Conservation (phyloP, 2,797 vertebrate genomes). For the Eulemur mongoz region DNA sequence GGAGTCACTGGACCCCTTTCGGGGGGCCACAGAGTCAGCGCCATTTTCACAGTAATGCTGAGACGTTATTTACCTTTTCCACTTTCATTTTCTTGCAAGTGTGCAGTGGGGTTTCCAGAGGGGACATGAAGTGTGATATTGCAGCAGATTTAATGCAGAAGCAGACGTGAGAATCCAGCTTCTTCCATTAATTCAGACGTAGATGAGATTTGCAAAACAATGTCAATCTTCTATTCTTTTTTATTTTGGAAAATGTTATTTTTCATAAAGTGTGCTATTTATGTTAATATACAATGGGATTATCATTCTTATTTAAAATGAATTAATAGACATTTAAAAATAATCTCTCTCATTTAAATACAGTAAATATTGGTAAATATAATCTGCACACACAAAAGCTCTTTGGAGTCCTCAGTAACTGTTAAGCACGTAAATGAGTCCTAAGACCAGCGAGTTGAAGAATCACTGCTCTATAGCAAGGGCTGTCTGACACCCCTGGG, state of each 20-base stretch:
- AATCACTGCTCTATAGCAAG: neutral
- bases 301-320: neutral
- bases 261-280: neutral
- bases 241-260: neutral
- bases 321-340: neutral
- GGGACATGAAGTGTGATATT: no score
- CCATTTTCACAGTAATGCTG: neutral
- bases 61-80: neutral
- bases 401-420: neutral
- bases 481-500: no score
- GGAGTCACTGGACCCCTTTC: no score
- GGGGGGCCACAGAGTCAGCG: neutral
- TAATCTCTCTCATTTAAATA: neutral
- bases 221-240: neutral
- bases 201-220: neutral
- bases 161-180: neutral
- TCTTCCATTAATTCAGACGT: neutral
- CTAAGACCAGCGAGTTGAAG: neutral
- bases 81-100: neutral
- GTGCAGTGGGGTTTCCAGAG: neutral
- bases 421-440: neutral
- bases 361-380: neutral
- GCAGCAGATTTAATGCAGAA: neutral
- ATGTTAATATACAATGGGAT: neutral
- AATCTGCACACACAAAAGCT: neutral